phyloP scores from a whole-genome alignment of 37 sponge, comb jelly and placozoan species.

The Eunapius fragilis region DNA sequence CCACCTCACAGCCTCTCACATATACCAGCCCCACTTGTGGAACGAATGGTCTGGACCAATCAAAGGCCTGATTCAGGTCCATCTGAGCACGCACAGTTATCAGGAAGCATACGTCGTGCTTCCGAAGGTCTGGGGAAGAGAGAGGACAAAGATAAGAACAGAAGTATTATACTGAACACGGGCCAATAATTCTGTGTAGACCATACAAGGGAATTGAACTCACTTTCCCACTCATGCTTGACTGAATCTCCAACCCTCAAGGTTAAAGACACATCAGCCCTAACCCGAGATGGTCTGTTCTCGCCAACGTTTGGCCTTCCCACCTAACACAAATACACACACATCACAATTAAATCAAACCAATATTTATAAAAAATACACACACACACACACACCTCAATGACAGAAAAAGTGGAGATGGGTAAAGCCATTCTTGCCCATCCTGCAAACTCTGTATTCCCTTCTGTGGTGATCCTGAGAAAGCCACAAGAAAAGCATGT shows the following conservation, averaged over 20 bases:
- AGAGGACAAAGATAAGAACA: neutral
- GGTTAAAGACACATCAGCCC: constrained; percentile 86
- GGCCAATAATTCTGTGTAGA: neutral
- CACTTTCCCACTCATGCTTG: constrained; percentile 88
- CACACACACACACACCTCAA: constrained; percentile 63
- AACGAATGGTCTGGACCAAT: constrained; percentile 62
- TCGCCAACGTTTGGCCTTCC: constrained; percentile 92
- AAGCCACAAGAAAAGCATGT: no score
- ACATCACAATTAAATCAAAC: neutral
- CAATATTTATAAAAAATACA: neutral
- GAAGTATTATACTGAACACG: neutral
- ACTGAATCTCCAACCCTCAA: constrained; percentile 76
- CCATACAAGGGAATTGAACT: neutral
- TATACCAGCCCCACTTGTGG: constrained; percentile 82
- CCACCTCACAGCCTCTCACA: constrained; percentile 98
- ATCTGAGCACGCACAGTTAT: constrained; percentile 78
- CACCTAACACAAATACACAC: constrained; percentile 53
- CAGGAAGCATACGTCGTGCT: constrained; percentile 97
- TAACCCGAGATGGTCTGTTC: constrained; percentile 90
- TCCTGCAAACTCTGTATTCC: constrained; percentile 85
- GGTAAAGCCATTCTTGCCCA: constrained; percentile 98
- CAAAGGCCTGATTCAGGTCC: constrained; percentile 52
- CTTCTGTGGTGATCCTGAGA: constrained; percentile 81
- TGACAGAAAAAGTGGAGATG: constrained; percentile 71
- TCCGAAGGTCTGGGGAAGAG: constrained; percentile 66